Percentiles rank a stretch among this genome's conserved stretches.
phyloP scores from a whole-genome alignment of 2,888 invertebrate genomes.

The Marronus borbonicus region DNA sequence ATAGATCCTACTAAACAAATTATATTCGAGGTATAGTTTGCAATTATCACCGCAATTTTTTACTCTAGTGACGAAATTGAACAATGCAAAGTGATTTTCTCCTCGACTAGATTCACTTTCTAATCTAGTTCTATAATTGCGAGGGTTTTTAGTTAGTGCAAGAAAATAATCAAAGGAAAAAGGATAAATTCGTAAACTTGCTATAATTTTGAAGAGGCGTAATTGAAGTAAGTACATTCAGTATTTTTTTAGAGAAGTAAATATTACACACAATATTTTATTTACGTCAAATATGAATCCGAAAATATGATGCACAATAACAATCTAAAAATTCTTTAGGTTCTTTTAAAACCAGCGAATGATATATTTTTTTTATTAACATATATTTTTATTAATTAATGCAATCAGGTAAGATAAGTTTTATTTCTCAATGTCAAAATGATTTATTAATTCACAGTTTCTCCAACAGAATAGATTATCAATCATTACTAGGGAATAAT shows the following conservation, averaged over 20 bases:
- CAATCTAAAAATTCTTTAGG: background rate
- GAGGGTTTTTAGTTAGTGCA: background rate
- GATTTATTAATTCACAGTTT: too few relatives aligned
- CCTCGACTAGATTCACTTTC: background rate
- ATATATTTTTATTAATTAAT: too few relatives aligned
- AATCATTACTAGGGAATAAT: too few relatives aligned
- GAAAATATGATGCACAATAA: background rate
- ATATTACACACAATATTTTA: background rate
- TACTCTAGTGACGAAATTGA: conserved; percentile 13
- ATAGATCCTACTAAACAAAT: too few relatives aligned
- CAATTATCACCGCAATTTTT: conserved; percentile 10
- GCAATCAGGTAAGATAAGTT: too few relatives aligned
- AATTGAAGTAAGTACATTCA: background rate
- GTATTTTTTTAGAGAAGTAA: background rate
- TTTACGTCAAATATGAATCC: background rate
- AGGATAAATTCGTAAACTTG: background rate
- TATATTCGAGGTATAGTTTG: background rate
- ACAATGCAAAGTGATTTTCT: background rate
- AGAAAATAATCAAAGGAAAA: background rate
- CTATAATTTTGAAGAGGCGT: background rate
- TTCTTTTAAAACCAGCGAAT: too few relatives aligned
- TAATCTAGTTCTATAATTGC: background rate
- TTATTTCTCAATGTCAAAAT: too few relatives aligned
- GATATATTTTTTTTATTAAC: too few relatives aligned
- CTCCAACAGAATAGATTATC: too few relatives aligned